phyloP scores from a whole-genome alignment of 1,140 invertebrate species.

The Macrocentrus cingulum region DNA sequence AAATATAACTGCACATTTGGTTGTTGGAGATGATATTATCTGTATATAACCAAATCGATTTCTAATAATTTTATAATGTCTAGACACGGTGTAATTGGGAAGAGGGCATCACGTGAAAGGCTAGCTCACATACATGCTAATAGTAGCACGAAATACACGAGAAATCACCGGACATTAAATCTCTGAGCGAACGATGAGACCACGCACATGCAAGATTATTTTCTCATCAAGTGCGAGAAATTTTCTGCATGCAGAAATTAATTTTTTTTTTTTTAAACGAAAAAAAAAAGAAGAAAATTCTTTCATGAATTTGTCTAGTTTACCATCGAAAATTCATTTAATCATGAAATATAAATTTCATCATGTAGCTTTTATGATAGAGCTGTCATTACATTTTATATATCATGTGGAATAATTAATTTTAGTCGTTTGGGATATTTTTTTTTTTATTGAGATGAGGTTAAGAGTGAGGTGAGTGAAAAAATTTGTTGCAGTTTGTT shows the following conservation, averaged over 20 bases:
- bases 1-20: neutral
- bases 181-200: conserved; percentile 36
- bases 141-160: neutral
- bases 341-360: neutral
- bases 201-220: conserved; percentile 51
- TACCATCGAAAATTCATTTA: neutral
- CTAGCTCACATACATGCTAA: neutral
- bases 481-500: neutral
- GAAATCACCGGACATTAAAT: conserved; percentile 33
- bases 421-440: no score
- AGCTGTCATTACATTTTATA: no score
- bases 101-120: neutral
- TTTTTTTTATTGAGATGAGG: no score
- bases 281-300: conserved; percentile 25
- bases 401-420: no score
- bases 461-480: no score
- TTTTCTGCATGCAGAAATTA: conserved; percentile 23
- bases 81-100: conserved; percentile 12
- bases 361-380: no score
- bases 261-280: no score
- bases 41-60: conserved; percentile 23
- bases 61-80: conserved; percentile 30
- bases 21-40: no score
- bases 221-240: conserved; percentile 44
- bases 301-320: conserved; percentile 25